These are phyloP conservation scores for Scolopax mira DNA, from an alignment of 2,113 vertebrate genomes.

Conservation along the genomic window DNA sequence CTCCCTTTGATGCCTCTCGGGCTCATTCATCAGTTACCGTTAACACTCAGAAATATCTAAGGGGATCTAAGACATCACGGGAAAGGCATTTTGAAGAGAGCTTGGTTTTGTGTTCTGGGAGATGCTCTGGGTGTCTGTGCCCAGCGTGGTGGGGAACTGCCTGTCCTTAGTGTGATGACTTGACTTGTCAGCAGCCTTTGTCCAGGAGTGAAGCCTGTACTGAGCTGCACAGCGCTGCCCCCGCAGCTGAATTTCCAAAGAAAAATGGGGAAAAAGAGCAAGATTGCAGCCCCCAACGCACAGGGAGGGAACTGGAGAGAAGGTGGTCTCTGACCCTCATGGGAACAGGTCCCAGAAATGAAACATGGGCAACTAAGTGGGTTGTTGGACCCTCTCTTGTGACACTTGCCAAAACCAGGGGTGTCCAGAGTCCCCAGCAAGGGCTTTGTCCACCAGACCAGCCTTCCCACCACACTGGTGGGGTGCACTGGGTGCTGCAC, in stretches of 20 bases:
- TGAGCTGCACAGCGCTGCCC: neutral
- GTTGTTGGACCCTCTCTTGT: neutral
- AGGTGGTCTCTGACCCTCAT: accelerated
- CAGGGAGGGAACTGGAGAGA: neutral
- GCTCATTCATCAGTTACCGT: neutral
- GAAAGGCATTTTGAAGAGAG: neutral
- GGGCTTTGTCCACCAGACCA: neutral
- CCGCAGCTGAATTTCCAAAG: neutral
- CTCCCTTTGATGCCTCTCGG: constrained; percentile 1
- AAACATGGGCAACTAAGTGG: accelerated
- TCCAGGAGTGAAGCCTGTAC: neutral
- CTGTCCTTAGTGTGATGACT: neutral
- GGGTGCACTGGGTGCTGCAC: neutral
- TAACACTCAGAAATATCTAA: constrained; percentile 21
- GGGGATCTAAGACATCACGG: neutral
- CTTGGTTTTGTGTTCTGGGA: neutral
- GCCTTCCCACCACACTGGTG: neutral
- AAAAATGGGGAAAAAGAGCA: neutral
- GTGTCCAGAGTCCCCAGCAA: neutral
- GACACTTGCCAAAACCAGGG: neutral
- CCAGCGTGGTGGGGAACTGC: neutral
- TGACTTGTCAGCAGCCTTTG: neutral
- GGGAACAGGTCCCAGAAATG: neutral
- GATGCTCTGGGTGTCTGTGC: neutral
- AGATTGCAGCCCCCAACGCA: neutral